Evolutionary conservation across 2,888 invertebrate species (phyloP).

Genomic region (Yponomeuta plumbellus): DNA sequence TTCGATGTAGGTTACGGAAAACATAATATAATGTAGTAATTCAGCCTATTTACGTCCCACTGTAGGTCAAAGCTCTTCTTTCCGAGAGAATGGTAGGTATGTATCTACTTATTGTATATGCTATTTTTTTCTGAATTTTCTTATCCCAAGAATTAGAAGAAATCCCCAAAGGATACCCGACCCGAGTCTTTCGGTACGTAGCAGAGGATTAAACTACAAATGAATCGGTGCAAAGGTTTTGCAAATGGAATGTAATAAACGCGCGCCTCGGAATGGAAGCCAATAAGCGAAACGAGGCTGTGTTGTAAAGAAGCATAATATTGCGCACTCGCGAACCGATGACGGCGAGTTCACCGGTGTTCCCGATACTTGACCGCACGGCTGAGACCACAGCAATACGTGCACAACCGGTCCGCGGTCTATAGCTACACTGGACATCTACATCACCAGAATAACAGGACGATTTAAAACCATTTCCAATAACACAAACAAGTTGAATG

Average conservation of each 20-base stretch:
- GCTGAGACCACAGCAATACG: slow-evolving; percentile 24
- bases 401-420: slow-evolving; percentile 37
- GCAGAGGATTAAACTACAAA: neutral
- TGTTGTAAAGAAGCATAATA: neutral
- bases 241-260: neutral
- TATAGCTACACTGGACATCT: neutral
- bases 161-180: too few relatives aligned
- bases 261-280: slow-evolving; percentile 5
- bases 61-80: too few relatives aligned
- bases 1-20: too few relatives aligned
- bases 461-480: neutral
- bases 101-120: neutral
- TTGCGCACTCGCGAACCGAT: slow-evolving; percentile 11
- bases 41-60: too few relatives aligned
- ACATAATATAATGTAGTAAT: too few relatives aligned
- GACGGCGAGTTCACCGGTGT: slow-evolving; percentile 6
- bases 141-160: too few relatives aligned
- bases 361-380: slow-evolving; percentile 38
- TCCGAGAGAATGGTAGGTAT: too few relatives aligned
- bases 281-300: neutral
- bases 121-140: too few relatives aligned
- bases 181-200: too few relatives aligned
- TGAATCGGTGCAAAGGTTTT: slow-evolving; percentile 10
- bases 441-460: neutral
- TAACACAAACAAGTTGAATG: neutral